Percentiles rank a stretch among this genome's conserved stretches.
Evolutionary conservation across 64 coral and sea anemone genomes (phyloP).

Genomic region (Astreopora myriophthalma): DNA sequence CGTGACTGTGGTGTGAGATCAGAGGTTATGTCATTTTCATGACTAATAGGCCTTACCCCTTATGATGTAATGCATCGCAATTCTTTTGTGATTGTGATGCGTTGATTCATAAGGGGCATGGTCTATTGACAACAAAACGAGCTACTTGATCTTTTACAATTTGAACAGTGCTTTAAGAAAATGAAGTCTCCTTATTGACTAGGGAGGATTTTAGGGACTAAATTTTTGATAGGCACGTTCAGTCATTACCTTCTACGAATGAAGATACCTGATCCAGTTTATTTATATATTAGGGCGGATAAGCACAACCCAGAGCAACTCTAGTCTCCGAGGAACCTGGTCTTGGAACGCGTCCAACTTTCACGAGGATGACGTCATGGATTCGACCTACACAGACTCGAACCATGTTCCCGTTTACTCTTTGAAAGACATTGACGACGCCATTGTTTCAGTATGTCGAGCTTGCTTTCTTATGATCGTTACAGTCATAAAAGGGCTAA

Average conservation of each 20-base stretch:
- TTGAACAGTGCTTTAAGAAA: no score
- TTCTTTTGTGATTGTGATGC: no score
- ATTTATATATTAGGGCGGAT: not conserved
- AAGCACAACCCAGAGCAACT: not conserved
- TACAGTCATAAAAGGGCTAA: not conserved
- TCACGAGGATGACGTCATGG: constrained; percentile 70
- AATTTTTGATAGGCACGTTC: not conserved
- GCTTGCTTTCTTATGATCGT: not conserved
- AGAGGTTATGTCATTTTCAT: no score
- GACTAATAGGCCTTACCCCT: no score
- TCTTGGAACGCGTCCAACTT: constrained; percentile 86
- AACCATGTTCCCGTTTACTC: constrained; percentile 29
- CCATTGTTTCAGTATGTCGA: not conserved
- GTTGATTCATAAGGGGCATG: no score
- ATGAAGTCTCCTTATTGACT: no score
- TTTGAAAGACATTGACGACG: not conserved
- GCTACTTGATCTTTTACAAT: no score
- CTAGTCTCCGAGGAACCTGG: constrained; percentile 55
- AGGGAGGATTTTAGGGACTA: no score
- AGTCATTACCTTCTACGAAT: not conserved
- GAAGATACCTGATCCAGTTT: not conserved
- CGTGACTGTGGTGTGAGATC: no score
- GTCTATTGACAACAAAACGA: no score
- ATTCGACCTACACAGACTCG: constrained; percentile 38
- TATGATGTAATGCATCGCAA: no score